Evolutionary conservation across 1,140 invertebrate species (phyloP).

Genomic region (Grapholita molesta): DNA sequence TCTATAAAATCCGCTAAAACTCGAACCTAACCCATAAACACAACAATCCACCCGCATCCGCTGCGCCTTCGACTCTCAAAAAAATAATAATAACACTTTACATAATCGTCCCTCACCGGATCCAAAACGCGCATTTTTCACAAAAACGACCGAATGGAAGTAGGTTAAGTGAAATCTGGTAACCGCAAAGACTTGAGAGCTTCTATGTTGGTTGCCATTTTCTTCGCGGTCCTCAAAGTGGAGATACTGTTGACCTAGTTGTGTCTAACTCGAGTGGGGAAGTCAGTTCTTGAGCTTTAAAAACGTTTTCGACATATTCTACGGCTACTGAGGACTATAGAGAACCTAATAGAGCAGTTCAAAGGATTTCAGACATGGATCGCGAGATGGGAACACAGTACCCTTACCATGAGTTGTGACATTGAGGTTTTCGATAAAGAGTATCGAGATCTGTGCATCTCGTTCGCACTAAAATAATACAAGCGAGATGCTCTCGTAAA

Average conservation of each 20-base stretch:
- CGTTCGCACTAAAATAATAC: too few species aligned
- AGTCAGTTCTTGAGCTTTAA: background rate
- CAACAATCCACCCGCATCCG: slow-evolving; percentile 25
- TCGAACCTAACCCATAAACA: slow-evolving; percentile 20
- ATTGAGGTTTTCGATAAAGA: too few species aligned
- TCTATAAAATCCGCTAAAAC: slow-evolving; percentile 25
- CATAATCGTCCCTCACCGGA: slow-evolving; percentile 54
- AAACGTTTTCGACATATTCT: background rate
- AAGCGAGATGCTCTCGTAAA: too few species aligned
- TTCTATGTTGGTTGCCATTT: background rate
- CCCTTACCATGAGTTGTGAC: too few species aligned
- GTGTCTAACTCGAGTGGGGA: background rate
- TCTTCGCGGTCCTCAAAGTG: background rate
- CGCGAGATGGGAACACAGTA: too few species aligned
- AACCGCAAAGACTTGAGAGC: slow-evolving; percentile 1
- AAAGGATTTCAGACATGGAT: too few species aligned
- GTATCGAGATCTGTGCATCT: too few species aligned
- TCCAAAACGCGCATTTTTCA: slow-evolving; percentile 35
- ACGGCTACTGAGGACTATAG: too few species aligned
- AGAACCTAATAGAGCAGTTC: too few species aligned
- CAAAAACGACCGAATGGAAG: slow-evolving; percentile 28
- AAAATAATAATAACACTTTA: slow-evolving; percentile 67
- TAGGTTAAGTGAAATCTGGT: slow-evolving; percentile 32
- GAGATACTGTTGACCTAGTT: background rate
- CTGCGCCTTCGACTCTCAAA: slow-evolving; percentile 33